These are phyloP conservation scores for Prenolepis imparis DNA, from an alignment of 2,888 invertebrate genomes.

Conservation along the genomic window DNA sequence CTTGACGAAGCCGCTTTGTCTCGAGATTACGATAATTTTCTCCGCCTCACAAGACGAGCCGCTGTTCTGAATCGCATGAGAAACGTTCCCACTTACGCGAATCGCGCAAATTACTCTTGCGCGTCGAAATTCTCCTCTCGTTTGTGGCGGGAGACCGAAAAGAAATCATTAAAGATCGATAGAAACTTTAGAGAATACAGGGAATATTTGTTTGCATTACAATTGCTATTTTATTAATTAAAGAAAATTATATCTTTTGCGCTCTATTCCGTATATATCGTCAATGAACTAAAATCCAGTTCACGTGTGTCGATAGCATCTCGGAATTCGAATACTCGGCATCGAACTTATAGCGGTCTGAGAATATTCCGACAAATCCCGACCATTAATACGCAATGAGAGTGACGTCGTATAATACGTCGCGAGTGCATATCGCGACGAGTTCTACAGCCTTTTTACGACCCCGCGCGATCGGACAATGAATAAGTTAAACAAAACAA, in stretches of 20 bases:
- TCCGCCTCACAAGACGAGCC: not conserved
- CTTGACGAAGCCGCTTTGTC: not conserved
- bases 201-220: too few relatives aligned
- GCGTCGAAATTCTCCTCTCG: conserved; percentile 9
- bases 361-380: conserved; percentile 14
- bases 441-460: conserved; percentile 24
- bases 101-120: too few relatives aligned
- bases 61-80: not conserved
- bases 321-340: not conserved
- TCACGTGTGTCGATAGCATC: not conserved
- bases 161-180: not conserved
- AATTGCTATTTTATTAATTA: too few relatives aligned
- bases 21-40: conserved; percentile 42
- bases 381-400: conserved; percentile 34
- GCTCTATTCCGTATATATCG: not conserved
- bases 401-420: not conserved
- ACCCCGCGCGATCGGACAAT: conserved; percentile 36
- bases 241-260: too few relatives aligned
- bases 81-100: not conserved
- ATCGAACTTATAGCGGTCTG: not conserved
- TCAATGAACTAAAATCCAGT: not conserved
- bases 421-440: not conserved
- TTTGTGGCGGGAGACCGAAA: not conserved
- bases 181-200: not conserved
- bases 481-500: conserved; percentile 56